phyloP scores from a whole-genome alignment of 2,113 vertebrate genomes.

The Ailuropoda melanoleuca region DNA sequence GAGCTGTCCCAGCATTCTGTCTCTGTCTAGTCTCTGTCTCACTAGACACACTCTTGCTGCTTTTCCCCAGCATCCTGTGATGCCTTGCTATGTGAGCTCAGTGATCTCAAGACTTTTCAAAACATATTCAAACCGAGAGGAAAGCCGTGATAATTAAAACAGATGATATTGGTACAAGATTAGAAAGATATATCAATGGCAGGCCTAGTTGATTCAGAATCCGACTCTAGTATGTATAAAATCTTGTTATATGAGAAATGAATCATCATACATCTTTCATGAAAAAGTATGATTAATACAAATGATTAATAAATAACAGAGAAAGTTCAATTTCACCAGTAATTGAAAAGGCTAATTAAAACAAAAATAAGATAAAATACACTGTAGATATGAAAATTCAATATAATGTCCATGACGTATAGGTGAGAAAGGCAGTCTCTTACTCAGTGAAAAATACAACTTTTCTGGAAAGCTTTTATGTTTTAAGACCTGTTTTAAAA shows the following conservation, averaged over 20 bases:
- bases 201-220: neutral
- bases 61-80: neutral
- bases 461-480: neutral
- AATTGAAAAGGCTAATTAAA: neutral
- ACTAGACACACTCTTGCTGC: neutral
- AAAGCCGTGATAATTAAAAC: neutral
- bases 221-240: neutral
- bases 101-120: neutral
- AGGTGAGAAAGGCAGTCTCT: neutral
- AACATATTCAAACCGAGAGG: neutral
- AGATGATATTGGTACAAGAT: neutral
- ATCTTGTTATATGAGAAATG: neutral
- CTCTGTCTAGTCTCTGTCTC: neutral
- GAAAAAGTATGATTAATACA: neutral
- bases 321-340: neutral
- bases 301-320: neutral
- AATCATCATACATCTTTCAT: neutral
- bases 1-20: neutral
- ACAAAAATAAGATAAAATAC: conserved; percentile 1
- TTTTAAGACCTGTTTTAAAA: neutral
- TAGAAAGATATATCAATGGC: neutral
- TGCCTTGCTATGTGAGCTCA: neutral
- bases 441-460: neutral
- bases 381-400: neutral
- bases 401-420: neutral